These are phyloP conservation scores for Salmo trutta DNA, from an alignment of 2,797 vertebrate species.

Conservation along the genomic window DNA sequence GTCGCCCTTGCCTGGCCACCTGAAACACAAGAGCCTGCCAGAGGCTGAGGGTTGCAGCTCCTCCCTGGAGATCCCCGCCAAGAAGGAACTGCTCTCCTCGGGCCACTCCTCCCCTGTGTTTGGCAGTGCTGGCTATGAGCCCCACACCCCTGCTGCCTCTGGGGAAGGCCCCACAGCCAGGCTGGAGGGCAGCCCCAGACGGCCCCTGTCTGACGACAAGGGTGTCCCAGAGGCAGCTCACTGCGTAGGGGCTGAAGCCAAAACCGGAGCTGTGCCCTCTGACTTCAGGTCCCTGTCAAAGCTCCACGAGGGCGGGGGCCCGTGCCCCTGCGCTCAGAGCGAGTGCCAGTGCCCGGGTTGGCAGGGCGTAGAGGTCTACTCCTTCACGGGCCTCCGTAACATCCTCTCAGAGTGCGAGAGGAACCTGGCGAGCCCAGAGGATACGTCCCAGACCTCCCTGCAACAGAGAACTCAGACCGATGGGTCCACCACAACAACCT, in stretches of 20 bases:
- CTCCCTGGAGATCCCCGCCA: slow-evolving; percentile 49
- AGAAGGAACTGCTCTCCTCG: slow-evolving; percentile 68
- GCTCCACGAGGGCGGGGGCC: slow-evolving; percentile 65
- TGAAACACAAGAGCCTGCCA: slow-evolving; percentile 80
- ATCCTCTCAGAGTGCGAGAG: slow-evolving; percentile 83
- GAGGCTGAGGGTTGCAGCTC: slow-evolving; percentile 48
- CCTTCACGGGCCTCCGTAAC: slow-evolving; percentile 89
- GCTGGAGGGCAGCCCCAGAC: slow-evolving; percentile 35
- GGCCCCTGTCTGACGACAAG: slow-evolving; percentile 47
- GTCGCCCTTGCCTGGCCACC: slow-evolving; percentile 68
- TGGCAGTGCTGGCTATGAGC: slow-evolving; percentile 61
- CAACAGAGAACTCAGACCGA: slow-evolving; percentile 78
- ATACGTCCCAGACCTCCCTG: slow-evolving; percentile 65
- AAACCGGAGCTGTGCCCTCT: slow-evolving; percentile 56
- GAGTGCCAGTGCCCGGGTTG: slow-evolving; percentile 74
- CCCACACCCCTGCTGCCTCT: slow-evolving; percentile 47
- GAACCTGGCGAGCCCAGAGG: slow-evolving; percentile 64
- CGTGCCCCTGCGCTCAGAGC: slow-evolving; percentile 64
- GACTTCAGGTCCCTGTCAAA: slow-evolving; percentile 87
- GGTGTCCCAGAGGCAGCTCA: slow-evolving; percentile 50
- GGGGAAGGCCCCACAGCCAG: slow-evolving; percentile 41
- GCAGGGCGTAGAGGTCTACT: slow-evolving; percentile 91
- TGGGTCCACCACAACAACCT: slow-evolving; percentile 66
- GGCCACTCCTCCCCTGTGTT: slow-evolving; percentile 64
- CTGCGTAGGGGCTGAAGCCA: slow-evolving; percentile 27